Percentiles rank a stretch among this genome's conserved stretches.
These are phyloP conservation scores for Oedothorax gibbosus DNA, from an alignment of 1,140 invertebrate species.

Conservation along the genomic window DNA sequence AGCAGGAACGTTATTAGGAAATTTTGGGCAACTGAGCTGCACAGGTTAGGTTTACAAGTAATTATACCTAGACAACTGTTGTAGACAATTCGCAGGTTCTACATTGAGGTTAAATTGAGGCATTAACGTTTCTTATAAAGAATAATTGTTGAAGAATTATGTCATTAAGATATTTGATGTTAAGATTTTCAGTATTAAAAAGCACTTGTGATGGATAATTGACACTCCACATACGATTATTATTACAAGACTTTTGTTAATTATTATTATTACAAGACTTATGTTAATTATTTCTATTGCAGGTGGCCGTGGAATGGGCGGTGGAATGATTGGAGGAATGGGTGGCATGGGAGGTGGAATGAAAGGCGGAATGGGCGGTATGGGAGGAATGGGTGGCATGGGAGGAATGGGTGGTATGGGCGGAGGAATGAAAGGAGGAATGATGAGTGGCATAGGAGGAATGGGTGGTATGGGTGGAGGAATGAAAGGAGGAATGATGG, in stretches of 20 bases:
- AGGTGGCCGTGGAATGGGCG: neutral
- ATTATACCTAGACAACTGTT: too few relatives aligned
- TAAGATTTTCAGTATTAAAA: neutral
- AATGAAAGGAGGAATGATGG: constrained; percentile 16
- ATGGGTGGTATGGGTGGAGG: neutral
- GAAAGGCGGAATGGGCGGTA: neutral
- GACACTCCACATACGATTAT: neutral
- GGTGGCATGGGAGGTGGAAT: neutral
- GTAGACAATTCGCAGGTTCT: too few relatives aligned
- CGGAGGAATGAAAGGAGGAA: neutral
- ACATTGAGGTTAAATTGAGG: neutral
- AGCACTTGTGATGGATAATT: neutral
- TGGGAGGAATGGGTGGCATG: neutral
- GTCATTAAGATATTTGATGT: neutral
- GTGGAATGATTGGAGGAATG: neutral
- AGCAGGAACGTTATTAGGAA: too few relatives aligned
- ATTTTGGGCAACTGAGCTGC: too few relatives aligned
- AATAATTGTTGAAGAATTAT: neutral
- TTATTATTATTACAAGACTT: neutral
- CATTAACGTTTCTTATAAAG: neutral
- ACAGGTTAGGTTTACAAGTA: too few relatives aligned
- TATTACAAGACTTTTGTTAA: neutral
- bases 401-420: neutral
- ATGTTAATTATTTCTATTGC: neutral
- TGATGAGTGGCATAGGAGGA: neutral